Conservation (phyloP, 2,888 invertebrate species). For the Ypsolopha sequella region DNA sequence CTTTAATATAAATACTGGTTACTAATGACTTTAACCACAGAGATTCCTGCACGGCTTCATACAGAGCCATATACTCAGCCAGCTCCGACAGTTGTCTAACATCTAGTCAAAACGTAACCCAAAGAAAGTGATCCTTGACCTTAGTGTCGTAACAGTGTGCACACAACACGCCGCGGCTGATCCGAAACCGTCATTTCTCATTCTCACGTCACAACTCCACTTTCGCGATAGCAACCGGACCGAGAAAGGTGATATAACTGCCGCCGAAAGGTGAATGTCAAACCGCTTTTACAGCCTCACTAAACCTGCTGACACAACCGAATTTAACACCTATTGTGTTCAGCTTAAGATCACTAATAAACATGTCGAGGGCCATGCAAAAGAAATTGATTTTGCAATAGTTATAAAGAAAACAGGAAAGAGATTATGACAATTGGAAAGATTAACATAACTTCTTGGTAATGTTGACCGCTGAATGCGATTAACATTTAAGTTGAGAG, state of each 20-base stretch:
- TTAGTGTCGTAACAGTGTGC: conserved; percentile 1
- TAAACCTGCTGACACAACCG: background rate
- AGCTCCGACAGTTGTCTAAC: background rate
- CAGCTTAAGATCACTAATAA: background rate
- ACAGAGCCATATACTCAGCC: too few relatives aligned
- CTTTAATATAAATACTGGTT: too few relatives aligned
- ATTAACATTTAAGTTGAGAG: too few relatives aligned
- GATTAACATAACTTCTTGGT: too few relatives aligned
- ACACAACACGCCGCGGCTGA: background rate
- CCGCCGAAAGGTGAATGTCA: conserved; percentile 55
- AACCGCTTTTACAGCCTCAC: conserved; percentile 2
- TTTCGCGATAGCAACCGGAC: conserved; percentile 2
- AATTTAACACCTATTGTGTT: background rate
- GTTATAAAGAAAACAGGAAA: too few relatives aligned
- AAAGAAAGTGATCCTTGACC: conserved; percentile 2
- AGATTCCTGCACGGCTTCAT: too few relatives aligned
- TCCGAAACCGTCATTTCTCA: background rate
- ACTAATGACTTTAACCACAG: too few relatives aligned
- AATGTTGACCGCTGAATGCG: too few relatives aligned
- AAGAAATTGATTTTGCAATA: too few relatives aligned
- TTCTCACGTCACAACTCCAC: background rate
- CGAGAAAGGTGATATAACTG: conserved; percentile 1
- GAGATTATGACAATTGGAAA: too few relatives aligned
- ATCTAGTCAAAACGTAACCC: background rate
- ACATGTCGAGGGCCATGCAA: background rate